Conservation (phyloP, 2,797 vertebrate species). For the Coilia nasus region DNA sequence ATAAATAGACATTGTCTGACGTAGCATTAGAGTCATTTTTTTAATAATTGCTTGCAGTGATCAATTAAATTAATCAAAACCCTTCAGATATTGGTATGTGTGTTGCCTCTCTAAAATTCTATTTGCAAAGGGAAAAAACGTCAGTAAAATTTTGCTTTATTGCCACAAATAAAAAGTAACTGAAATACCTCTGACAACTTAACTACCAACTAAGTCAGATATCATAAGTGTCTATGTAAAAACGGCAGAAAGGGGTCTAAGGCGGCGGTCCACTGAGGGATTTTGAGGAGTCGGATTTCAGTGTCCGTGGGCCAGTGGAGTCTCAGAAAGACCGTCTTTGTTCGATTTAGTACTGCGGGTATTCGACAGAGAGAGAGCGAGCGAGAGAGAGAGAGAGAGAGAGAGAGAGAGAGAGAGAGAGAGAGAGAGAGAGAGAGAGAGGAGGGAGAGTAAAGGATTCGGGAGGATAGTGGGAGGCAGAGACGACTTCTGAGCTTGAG, state of each 20-base stretch:
- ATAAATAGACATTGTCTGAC: not conserved
- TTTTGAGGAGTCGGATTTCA: conserved; percentile 72
- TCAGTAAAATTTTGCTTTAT: not conserved
- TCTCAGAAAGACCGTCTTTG: conserved; percentile 63
- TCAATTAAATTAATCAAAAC: not conserved
- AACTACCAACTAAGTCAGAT: not conserved
- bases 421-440: conserved; percentile 21
- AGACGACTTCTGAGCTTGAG: conserved; percentile 46
- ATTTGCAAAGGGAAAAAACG: too few species aligned
- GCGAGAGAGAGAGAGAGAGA: conserved; percentile 50
- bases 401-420: conserved; percentile 20
- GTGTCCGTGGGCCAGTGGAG: conserved; percentile 60
- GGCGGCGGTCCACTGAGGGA: conserved; percentile 43
- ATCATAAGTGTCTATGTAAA: conserved; percentile 7
- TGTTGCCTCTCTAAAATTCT: not conserved
- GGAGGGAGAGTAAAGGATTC: conserved; percentile 16
- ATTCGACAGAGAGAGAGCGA: conserved; percentile 43
- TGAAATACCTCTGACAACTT: not conserved
- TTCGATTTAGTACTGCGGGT: conserved; percentile 44
- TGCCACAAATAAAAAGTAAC: not conserved
- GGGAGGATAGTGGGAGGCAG: conserved; percentile 20
- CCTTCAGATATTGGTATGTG: not conserved
- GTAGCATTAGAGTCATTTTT: not conserved
- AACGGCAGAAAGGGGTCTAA: conserved; percentile 21
- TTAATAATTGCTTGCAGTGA: not conserved